phyloP scores from a whole-genome alignment of 2,113 vertebrate genomes.

The Petrocephalus microphthalmus region DNA sequence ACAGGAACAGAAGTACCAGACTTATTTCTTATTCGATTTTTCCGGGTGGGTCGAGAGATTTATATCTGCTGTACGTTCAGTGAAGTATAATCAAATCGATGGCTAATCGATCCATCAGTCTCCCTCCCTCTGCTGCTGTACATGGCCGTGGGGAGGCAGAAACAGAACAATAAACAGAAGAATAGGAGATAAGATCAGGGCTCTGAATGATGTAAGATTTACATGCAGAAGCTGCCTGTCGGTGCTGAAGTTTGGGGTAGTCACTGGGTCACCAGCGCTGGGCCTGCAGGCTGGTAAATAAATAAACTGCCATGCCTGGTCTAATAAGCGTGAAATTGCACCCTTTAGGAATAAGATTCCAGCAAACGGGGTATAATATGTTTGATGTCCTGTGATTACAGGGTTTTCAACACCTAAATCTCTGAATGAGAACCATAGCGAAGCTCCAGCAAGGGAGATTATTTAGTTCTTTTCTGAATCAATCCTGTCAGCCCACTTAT shows the following conservation, averaged over 20 bases:
- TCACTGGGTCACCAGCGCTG: background rate
- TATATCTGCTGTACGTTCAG: background rate
- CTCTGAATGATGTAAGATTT: background rate
- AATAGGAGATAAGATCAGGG: background rate
- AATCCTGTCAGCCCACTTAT: slow-evolving; percentile 90
- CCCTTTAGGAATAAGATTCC: background rate
- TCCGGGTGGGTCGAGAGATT: background rate
- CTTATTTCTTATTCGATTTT: background rate
- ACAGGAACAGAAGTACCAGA: background rate
- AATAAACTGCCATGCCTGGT: background rate
- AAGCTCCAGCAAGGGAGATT: slow-evolving; percentile 86
- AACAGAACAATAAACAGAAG: background rate
- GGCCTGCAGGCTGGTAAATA: background rate
- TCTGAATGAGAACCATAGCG: slow-evolving; percentile 28
- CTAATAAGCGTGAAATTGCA: slow-evolving; percentile 1
- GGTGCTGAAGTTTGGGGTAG: background rate
- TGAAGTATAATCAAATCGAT: background rate
- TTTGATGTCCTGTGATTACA: background rate
- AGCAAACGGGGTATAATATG: background rate
- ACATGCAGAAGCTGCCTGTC: background rate
- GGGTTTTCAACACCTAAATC: background rate
- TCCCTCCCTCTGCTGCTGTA: background rate
- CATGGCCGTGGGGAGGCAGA: background rate
- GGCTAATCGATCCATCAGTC: background rate
- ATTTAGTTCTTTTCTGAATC: slow-evolving; percentile 97